These are phyloP conservation scores for Thymelicus sylvestris DNA, from an alignment of 2,888 invertebrate species.

Conservation along the genomic window DNA sequence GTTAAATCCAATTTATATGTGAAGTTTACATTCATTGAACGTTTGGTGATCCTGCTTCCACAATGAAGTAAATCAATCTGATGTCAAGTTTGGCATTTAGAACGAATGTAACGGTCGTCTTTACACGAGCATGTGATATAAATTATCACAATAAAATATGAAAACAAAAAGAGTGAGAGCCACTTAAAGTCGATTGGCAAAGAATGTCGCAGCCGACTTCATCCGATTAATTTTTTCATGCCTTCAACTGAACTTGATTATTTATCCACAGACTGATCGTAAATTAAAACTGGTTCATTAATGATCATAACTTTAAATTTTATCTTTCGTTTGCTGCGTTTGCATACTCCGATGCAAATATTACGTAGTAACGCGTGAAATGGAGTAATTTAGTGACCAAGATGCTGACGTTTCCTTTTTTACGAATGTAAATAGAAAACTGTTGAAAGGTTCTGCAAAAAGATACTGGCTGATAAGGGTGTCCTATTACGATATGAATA, in stretches of 20 bases:
- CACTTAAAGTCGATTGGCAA: constrained; percentile 49
- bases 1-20: constrained; percentile 7
- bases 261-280: constrained; percentile 69
- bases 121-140: constrained; percentile 36
- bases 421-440: constrained; percentile 31
- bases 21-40: constrained; percentile 46
- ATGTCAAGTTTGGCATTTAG: constrained; percentile 36
- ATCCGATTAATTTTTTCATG: constrained; percentile 66
- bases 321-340: constrained; percentile 63
- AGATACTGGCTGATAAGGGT: not conserved
- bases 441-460: constrained; percentile 7
- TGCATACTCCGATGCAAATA: constrained; percentile 52
- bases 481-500: not conserved
- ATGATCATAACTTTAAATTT: constrained; percentile 75
- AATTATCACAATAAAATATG: constrained; percentile 43
- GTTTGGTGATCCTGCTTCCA: constrained; percentile 33
- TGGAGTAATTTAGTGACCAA: constrained; percentile 55
- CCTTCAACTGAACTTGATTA: constrained; percentile 59
- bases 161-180: constrained; percentile 48
- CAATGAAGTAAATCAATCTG: constrained; percentile 48
- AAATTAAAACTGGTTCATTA: constrained; percentile 77
- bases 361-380: constrained; percentile 51
- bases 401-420: constrained; percentile 48
- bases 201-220: constrained; percentile 55
- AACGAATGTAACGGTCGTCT: constrained; percentile 38